phyloP scores from a whole-genome alignment of 2,888 invertebrate species.

The Tholera decimalis region DNA sequence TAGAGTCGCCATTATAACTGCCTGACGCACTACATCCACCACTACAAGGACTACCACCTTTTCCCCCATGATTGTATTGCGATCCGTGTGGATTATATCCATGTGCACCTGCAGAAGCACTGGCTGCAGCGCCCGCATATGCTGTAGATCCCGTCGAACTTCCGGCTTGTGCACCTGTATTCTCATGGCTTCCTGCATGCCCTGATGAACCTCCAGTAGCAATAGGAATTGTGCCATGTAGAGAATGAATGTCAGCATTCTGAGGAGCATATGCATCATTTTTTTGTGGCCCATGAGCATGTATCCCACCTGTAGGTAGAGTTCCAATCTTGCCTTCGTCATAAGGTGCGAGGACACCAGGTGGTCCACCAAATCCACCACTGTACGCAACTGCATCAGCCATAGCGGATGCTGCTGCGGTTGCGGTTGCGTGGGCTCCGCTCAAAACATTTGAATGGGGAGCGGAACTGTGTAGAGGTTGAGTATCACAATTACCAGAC shows the following conservation, averaged over 20 bases:
- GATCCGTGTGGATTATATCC: slow-evolving; percentile 58
- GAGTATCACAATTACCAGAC: slow-evolving; percentile 64
- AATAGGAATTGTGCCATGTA: slow-evolving; percentile 23
- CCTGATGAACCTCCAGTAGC: slow-evolving; percentile 6
- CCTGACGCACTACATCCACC: slow-evolving; percentile 68
- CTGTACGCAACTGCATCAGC: slow-evolving; percentile 79
- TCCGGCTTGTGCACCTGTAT: slow-evolving; percentile 45
- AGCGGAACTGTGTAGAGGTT: slow-evolving; percentile 19
- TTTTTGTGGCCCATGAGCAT: slow-evolving; percentile 47
- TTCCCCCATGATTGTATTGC: slow-evolving; percentile 48
- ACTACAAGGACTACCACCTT: slow-evolving; percentile 70
- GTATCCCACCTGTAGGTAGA: slow-evolving; percentile 36
- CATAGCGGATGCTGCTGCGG: slow-evolving; percentile 69
- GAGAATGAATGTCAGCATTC: slow-evolving; percentile 47
- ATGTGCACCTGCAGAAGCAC: slow-evolving; percentile 68
- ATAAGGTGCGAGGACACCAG: slow-evolving; percentile 83
- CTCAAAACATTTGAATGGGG: slow-evolving; percentile 26
- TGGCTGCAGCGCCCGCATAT: slow-evolving; percentile 73
- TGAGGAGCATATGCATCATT: slow-evolving; percentile 42
- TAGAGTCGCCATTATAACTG: slow-evolving; percentile 57
- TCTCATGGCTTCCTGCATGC: slow-evolving; percentile 36
- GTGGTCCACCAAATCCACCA: slow-evolving; percentile 87
- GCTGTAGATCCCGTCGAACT: slow-evolving; percentile 68
- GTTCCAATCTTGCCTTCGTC: slow-evolving; percentile 75
- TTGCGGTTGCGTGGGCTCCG: slow-evolving; percentile 57